Evolutionary conservation across 2,888 invertebrate species (phyloP).

Genomic region (Tachystola acroxantha): DNA sequence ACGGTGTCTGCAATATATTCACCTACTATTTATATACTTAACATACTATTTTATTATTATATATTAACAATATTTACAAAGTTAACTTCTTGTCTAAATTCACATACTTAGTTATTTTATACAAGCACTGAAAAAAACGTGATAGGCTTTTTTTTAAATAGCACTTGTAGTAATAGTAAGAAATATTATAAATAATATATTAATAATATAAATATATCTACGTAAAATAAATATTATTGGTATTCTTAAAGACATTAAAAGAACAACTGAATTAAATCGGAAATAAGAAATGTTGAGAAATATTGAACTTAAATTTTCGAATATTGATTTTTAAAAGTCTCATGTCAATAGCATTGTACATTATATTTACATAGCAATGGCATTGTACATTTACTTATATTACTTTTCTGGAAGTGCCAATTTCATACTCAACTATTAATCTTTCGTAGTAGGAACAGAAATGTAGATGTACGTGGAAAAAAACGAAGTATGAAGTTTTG

Average conservation of each 20-base stretch:
- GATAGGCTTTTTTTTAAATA: neutral
- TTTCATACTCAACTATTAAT: conserved; percentile 16
- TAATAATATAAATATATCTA: too few species aligned
- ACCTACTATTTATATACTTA: conserved; percentile 20
- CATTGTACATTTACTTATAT: conserved; percentile 9
- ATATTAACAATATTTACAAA: conserved; percentile 54
- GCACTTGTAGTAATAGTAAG: too few species aligned
- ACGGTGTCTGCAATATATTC: conserved; percentile 57
- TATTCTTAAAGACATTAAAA: too few species aligned
- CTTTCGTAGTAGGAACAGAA: neutral
- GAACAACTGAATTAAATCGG: too few species aligned
- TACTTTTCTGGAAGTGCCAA: conserved; percentile 47
- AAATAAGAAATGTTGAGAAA: neutral
- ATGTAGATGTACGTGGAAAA: neutral
- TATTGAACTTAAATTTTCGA: too few species aligned
- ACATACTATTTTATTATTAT: conserved; percentile 4
- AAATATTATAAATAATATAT: too few species aligned
- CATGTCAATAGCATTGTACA: too few species aligned
- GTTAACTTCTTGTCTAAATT: conserved; percentile 11
- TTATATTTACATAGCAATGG: neutral
- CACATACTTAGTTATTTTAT: too few species aligned
- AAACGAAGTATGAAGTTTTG: too few species aligned
- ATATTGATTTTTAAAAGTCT: too few species aligned
- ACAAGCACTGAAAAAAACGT: too few species aligned
- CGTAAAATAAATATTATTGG: too few species aligned